Evolutionary conservation across 1,140 invertebrate genomes (phyloP), one percentile per base, ranked within the genome.

Genomic region (Philaenus spumarius): DNA sequence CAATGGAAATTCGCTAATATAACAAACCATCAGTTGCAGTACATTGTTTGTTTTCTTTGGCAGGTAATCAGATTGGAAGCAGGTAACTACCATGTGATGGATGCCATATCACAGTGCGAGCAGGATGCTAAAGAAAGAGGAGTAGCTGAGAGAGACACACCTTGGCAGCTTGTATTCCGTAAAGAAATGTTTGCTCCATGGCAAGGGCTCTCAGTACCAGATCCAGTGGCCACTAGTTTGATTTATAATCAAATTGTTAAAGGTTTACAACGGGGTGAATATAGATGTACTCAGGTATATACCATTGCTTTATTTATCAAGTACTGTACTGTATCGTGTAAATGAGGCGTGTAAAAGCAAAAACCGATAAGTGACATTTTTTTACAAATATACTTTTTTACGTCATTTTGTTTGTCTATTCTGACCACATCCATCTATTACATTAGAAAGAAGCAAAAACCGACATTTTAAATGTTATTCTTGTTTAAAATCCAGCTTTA

Each of bases 111-210:
- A 0, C 97, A 98, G 72, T 99, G 96, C 74, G 97, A 99, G 72
- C 97, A 99, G 69, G 98, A 98, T 72, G 96, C 96, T 1, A 98
- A 98, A 77, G 96, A 98, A 74, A 95, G 98, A 77, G 94, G 96
- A 14, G 93, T 93, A 1, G 93, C 96, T 74, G 89, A 93, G 71
- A 73, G 89, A 19, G 91, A 91, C 66, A 95, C 95, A 0, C 95
- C 94, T 0, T 95, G 91, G 93, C 78, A 92, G 64, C 71, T 96
- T 26, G 89, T 95, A 75, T 95, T 96, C 74, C 79, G 94, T 12
- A 98, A 98, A 76, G 96, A 99, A 79, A 98, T 99, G 66, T 99
- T 98, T 74, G 91, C 95, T 1, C 97, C 97, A 0, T 99, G 97
- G 97, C 95, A 98, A 70, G 93, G 98, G 69, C 93, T 96, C 11